Percentiles rank a stretch among this genome's conserved stretches.
Evolutionary conservation across 1,140 invertebrate genomes (phyloP).

Genomic region (Goniozus legneri): DNA sequence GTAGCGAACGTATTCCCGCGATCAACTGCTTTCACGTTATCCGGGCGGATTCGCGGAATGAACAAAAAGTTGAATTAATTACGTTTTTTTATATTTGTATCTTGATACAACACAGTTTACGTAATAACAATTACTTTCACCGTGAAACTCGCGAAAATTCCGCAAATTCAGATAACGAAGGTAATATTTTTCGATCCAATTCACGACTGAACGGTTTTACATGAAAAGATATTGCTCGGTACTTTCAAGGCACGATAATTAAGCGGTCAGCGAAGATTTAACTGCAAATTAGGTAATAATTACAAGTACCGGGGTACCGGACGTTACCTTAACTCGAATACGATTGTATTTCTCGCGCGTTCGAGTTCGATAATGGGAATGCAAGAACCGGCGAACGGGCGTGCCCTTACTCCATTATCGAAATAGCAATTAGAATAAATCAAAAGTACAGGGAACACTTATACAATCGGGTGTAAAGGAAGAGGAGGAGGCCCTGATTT

Average conservation of each 20-base stretch:
- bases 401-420: constrained; percentile 43
- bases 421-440: constrained; percentile 56
- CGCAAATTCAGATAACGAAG: too few relatives aligned
- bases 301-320: constrained; percentile 28
- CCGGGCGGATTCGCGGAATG: too few relatives aligned
- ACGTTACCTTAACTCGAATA: constrained; percentile 49
- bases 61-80: too few relatives aligned
- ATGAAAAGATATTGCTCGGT: too few relatives aligned
- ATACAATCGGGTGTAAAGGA: constrained; percentile 33
- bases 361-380: constrained; percentile 53
- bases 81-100: too few relatives aligned
- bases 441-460: constrained; percentile 42
- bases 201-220: too few relatives aligned
- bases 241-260: too few relatives aligned
- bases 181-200: too few relatives aligned
- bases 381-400: constrained; percentile 37
- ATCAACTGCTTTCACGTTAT: too few relatives aligned
- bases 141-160: too few relatives aligned
- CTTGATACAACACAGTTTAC: too few relatives aligned
- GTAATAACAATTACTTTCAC: too few relatives aligned
- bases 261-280: constrained; percentile 49
- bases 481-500: constrained; percentile 38
- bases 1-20: constrained; percentile 16
- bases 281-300: constrained; percentile 53
- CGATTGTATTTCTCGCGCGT: constrained; percentile 42